A percentile compares a stretch with the other conserved stretches of the same genome.
phyloP scores from a whole-genome alignment of 2,113 vertebrate species.

The Ceuthmochares aereus region DNA sequence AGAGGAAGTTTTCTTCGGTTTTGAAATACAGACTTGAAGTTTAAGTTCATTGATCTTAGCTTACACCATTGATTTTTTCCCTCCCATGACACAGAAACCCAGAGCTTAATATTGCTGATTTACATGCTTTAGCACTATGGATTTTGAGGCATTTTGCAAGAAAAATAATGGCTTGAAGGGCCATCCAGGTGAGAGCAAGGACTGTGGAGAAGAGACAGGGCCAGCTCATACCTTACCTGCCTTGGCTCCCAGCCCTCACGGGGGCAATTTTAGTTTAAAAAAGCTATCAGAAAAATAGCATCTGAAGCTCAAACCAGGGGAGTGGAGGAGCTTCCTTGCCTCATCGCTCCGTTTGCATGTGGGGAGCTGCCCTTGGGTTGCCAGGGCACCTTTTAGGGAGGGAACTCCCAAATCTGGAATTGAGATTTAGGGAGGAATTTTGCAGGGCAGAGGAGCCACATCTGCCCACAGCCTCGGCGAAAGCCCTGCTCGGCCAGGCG shows the following conservation, averaged over 20 bases:
- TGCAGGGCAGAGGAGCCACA: neutral
- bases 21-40: neutral
- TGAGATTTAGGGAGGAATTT: neutral
- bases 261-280: too few relatives aligned
- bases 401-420: neutral
- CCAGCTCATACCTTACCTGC: neutral
- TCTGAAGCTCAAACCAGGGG: neutral
- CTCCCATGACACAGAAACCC: neutral
- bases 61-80: neutral
- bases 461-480: neutral
- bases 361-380: rapidly evolving
- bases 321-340: neutral
- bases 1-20: neutral
- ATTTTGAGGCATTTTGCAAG: neutral
- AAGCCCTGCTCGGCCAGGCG: neutral
- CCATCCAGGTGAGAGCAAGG: neutral
- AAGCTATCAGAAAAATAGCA: neutral
- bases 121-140: neutral
- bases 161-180: neutral
- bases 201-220: neutral
- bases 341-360: rapidly evolving
- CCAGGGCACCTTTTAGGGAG: neutral
- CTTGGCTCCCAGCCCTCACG: neutral
- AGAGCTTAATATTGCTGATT: neutral
- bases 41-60: neutral